phyloP scores from a whole-genome alignment of 2,797 vertebrate species.

The Phyllotis vaccarum region DNA sequence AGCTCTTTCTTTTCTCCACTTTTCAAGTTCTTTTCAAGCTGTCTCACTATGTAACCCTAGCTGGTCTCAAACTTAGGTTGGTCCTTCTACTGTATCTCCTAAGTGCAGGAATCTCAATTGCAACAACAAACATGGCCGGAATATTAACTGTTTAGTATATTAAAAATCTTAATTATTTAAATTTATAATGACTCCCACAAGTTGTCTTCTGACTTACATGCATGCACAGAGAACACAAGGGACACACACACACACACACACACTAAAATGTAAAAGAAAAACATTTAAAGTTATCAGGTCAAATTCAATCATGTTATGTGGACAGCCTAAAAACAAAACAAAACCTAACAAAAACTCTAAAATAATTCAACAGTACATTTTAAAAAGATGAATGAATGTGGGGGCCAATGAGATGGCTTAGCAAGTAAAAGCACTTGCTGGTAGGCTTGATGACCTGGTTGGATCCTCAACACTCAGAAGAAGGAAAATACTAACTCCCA shows the following conservation, averaged over 20 bases:
- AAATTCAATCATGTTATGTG: constrained; percentile 40
- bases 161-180: not conserved
- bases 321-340: not conserved
- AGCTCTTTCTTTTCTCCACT: not conserved
- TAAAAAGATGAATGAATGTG: not conserved
- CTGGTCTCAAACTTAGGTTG: not conserved
- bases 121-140: constrained; percentile 24
- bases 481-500: not conserved
- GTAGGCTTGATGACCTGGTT: too few species aligned
- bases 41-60: not conserved
- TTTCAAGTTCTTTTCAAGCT: not conserved
- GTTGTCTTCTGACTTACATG: too few species aligned
- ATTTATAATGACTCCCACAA: too few species aligned
- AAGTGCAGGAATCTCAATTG: not conserved
- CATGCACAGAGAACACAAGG: too few species aligned
- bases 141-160: not conserved
- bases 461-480: not conserved
- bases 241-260: too few species aligned
- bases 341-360: not conserved
- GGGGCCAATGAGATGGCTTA: too few species aligned
- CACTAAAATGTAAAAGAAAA: not conserved
- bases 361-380: constrained; percentile 26
- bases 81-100: not conserved
- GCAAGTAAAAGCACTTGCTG: not conserved
- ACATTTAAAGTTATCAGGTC: not conserved